Evolutionary conservation across 2,797 vertebrate genomes (phyloP).

Genomic region (Anolis apletophallus): DNA sequence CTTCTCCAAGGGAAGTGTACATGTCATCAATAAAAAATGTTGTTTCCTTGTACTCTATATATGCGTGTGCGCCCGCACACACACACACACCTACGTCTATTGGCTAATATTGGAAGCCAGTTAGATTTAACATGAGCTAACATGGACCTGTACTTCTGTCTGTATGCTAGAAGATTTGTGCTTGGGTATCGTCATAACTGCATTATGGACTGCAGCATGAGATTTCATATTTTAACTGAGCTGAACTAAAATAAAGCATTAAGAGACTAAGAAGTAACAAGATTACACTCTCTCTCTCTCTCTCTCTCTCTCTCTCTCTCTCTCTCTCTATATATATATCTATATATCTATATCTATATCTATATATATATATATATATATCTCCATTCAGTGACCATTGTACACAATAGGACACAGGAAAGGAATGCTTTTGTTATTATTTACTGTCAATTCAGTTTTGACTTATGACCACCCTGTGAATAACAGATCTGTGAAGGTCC

Average conservation of each 20-base stretch:
- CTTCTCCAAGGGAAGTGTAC: not conserved
- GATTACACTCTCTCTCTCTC: not conserved
- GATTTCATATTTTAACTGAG: not conserved
- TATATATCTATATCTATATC: not conserved
- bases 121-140: not conserved
- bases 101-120: too few relatives aligned
- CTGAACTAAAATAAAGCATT: not conserved
- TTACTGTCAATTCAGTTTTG: too few relatives aligned
- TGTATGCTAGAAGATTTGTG: not conserved
- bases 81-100: not conserved
- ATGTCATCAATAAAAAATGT: not conserved
- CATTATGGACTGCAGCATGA: not conserved
- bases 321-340: too few relatives aligned
- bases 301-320: not conserved
- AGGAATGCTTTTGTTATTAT: conserved; percentile 27
- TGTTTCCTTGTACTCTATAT: not conserved
- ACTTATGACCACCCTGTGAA: too few relatives aligned
- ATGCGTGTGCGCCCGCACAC: too few relatives aligned
- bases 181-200: not conserved
- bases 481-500: too few relatives aligned
- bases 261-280: not conserved
- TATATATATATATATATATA: not conserved
- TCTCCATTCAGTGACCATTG: conserved; percentile 40
- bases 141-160: not conserved
- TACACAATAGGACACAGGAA: conserved; percentile 63